Evolutionary conservation across 2,888 invertebrate species (phyloP).

Genomic region (Lasioglossum calceatum): DNA sequence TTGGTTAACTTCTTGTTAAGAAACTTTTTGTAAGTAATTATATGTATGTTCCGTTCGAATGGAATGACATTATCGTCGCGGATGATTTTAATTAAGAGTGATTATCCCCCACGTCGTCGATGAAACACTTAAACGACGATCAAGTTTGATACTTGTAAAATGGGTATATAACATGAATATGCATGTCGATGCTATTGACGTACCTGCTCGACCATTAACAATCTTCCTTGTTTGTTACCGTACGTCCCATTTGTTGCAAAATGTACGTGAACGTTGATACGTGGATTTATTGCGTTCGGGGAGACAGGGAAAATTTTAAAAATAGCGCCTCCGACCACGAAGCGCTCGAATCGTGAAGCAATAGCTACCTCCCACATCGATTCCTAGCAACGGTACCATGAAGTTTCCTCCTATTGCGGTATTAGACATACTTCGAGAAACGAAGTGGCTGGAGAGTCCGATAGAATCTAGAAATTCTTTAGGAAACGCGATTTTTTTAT

Average conservation of each 20-base stretch:
- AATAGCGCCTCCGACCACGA: slow-evolving; percentile 20
- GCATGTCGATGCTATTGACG: background rate
- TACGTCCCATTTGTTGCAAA: background rate
- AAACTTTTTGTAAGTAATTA: background rate
- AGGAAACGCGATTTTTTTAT: background rate
- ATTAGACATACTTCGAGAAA: background rate
- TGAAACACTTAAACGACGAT: background rate
- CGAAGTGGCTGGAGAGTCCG: background rate
- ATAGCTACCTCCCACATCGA: slow-evolving; percentile 34
- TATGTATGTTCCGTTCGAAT: background rate
- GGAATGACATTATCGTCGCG: background rate
- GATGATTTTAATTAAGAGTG: background rate
- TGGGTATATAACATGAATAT: background rate
- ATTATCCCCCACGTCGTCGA: background rate
- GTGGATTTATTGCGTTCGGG: background rate
- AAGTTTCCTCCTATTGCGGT: background rate
- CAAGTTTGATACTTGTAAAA: background rate
- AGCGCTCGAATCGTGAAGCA: background rate
- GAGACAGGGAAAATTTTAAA: slow-evolving; percentile 8
- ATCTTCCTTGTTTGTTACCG: background rate
- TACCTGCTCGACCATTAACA: background rate
- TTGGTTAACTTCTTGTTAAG: background rate
- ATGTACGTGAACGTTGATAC: background rate
- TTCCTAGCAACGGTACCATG: background rate
- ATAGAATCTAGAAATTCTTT: slow-evolving; percentile 4